phyloP scores from a whole-genome alignment of 2,797 vertebrate genomes.

The Rhinophrynus dorsalis region DNA sequence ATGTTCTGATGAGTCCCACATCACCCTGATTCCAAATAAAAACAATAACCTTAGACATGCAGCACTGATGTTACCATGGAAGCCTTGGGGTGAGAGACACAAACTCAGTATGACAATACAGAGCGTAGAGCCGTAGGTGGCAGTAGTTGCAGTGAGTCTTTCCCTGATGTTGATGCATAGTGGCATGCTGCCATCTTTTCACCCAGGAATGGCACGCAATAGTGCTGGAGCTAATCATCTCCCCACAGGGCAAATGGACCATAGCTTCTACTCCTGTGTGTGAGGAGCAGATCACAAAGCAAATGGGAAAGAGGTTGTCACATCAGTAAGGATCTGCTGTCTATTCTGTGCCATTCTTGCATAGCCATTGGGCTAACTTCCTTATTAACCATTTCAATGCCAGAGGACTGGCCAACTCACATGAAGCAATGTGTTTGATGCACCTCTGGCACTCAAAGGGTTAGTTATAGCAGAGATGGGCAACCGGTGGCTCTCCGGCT shows the following conservation, averaged over 20 bases:
- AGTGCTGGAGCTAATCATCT: constrained; percentile 5
- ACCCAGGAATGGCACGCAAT: constrained; percentile 37
- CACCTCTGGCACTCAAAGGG: too few species aligned
- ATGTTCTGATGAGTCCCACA: neutral
- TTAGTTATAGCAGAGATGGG: too few species aligned
- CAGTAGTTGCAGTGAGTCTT: constrained; percentile 4
- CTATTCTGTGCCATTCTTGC: neutral
- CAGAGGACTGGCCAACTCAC: too few species aligned
- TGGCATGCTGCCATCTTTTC: constrained; percentile 11
- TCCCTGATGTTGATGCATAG: constrained; percentile 33
- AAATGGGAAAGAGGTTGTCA: neutral
- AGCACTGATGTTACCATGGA: neutral
- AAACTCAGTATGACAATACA: neutral
- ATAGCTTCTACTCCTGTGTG: neutral
- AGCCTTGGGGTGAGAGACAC: constrained; percentile 10
- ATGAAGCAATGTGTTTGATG: too few species aligned
- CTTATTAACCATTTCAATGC: too few species aligned
- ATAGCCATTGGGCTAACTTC: too few species aligned
- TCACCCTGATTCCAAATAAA: neutral
- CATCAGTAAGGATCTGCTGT: neutral
- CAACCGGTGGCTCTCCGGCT: too few species aligned
- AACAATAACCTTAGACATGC: neutral
- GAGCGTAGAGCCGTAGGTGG: neutral
- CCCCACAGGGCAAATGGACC: constrained; percentile 16
- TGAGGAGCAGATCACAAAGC: neutral